phyloP scores from a whole-genome alignment of 1,140 invertebrate genomes.

The Acyrthosiphon pisum region DNA sequence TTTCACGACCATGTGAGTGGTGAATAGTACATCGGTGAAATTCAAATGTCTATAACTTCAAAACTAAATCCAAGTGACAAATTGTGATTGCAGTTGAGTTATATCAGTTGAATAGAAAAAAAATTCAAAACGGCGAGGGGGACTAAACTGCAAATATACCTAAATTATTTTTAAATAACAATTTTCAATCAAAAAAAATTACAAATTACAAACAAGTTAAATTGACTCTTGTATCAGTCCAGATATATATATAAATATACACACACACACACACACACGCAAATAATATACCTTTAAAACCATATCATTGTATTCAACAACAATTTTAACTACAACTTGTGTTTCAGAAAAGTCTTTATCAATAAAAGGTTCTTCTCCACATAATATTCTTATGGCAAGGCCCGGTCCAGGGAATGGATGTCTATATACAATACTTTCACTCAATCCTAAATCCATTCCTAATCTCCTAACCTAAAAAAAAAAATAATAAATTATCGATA shows the following conservation, averaged over 20 bases:
- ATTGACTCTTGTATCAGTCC: neutral
- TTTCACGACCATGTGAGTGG: too few species aligned
- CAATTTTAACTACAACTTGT: conserved; percentile 90
- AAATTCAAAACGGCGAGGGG: too few species aligned
- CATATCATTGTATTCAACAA: conserved; percentile 92
- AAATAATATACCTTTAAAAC: conserved; percentile 77
- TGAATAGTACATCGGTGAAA: too few species aligned
- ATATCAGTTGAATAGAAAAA: too few species aligned
- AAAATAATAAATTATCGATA: neutral
- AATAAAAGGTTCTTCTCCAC: conserved; percentile 94
- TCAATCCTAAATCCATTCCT: conserved; percentile 89
- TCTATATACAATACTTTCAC: conserved; percentile 83
- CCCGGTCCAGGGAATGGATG: conserved; percentile 98
- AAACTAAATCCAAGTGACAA: too few species aligned
- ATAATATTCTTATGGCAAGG: conserved; percentile 92
- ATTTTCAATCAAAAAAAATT: too few species aligned
- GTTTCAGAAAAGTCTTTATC: conserved; percentile 96
- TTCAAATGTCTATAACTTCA: too few species aligned
- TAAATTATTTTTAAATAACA: neutral
- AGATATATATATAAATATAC: neutral
- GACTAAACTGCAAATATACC: too few species aligned
- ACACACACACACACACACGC: neutral
- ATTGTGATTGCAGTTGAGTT: too few species aligned
- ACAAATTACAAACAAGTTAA: neutral
- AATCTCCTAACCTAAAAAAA: conserved; percentile 67